phyloP scores from a whole-genome alignment of 2,888 invertebrate species.

The Trichogramma dendrolimi region DNA sequence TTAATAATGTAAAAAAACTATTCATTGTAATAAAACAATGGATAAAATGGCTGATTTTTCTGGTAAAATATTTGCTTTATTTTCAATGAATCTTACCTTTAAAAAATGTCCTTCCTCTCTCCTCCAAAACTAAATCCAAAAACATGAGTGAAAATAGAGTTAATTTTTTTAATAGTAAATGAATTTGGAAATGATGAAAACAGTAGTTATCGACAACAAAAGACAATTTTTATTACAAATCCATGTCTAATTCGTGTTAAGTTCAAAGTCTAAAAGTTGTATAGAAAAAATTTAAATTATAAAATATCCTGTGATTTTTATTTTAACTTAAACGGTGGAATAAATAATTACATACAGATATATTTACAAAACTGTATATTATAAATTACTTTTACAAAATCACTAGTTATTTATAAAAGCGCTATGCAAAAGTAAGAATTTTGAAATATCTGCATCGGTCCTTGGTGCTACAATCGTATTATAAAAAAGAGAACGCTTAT shows the following conservation, averaged over 20 bases:
- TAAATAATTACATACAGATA: slow-evolving; percentile 24
- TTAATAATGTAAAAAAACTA: slow-evolving; percentile 26
- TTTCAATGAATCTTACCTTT: slow-evolving; percentile 5
- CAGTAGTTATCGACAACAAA: too few relatives aligned
- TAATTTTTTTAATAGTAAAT: too few relatives aligned
- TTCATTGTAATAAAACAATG: slow-evolving; percentile 28
- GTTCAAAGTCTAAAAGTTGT: slow-evolving; percentile 7
- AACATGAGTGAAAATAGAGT: too few relatives aligned
- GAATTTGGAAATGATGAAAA: too few relatives aligned
- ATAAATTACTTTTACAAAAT: slow-evolving; percentile 30
- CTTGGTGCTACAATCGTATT: slow-evolving; percentile 14
- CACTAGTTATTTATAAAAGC: slow-evolving; percentile 26
- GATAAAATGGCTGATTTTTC: slow-evolving; percentile 32
- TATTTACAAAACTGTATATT: slow-evolving; percentile 30
- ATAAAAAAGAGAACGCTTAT: slow-evolving; percentile 19
- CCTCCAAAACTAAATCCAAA: slow-evolving; percentile 4
- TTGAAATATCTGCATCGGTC: slow-evolving; percentile 15
- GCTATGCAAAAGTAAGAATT: slow-evolving; percentile 29
- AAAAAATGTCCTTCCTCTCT: not conserved
- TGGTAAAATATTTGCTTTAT: slow-evolving; percentile 20
- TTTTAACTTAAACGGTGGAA: slow-evolving; percentile 20
- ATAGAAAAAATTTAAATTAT: slow-evolving; percentile 12
- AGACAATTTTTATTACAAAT: too few relatives aligned
- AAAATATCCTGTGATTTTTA: slow-evolving; percentile 5
- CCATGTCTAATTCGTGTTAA: not conserved